Conservation (phyloP, 1,140 invertebrate species). For the Sarcophaga peregrina region DNA sequence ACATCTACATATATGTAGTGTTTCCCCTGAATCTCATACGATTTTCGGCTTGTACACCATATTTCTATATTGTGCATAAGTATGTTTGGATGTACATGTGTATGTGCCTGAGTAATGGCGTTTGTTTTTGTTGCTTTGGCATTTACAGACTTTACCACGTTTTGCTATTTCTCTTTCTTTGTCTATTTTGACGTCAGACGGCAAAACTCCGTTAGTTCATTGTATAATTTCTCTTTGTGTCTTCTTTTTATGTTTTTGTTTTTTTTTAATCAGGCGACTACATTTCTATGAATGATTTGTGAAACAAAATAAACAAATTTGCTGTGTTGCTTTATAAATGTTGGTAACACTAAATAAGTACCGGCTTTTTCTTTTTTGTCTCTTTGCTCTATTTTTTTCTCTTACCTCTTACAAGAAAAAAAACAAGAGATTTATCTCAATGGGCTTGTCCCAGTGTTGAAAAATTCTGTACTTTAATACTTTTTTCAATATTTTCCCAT, state of each 20-base stretch:
- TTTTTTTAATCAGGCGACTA: not conserved
- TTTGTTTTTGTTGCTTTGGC: not conserved
- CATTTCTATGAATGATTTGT: not conserved
- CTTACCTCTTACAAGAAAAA: no score
- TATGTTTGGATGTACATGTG: not conserved
- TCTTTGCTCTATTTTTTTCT: no score
- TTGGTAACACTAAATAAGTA: no score
- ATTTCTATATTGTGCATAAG: not conserved
- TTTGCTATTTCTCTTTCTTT: not conserved
- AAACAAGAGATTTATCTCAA: no score
- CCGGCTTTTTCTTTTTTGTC: no score
- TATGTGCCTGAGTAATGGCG: not conserved
- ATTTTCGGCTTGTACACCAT: constrained; percentile 31
- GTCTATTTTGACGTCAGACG: not conserved
- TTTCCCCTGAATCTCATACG: constrained; percentile 42
- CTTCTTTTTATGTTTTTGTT: not conserved
- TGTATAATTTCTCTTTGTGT: not conserved
- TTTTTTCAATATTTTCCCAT: no score
- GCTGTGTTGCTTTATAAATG: no score
- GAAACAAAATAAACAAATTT: no score
- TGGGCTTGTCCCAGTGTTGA: no score
- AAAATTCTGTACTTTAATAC: no score
- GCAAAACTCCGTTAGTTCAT: not conserved
- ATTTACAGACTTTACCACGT: constrained; percentile 13
- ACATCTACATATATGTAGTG: not conserved